Conservation (phyloP, 2,797 vertebrate species). For the Lophotriccus pileatus region DNA sequence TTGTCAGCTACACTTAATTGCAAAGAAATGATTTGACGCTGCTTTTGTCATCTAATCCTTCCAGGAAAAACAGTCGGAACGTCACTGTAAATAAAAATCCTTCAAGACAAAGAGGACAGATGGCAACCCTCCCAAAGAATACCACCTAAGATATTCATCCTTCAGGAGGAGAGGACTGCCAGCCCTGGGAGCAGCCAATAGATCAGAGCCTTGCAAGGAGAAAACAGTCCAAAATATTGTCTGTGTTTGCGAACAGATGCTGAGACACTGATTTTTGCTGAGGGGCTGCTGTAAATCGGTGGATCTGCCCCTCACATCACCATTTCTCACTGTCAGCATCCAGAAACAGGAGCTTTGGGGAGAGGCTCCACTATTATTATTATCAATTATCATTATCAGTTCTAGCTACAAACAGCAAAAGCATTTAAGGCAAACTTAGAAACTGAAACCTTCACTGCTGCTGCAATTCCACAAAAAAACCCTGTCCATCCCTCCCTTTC, state of each 20-base stretch:
- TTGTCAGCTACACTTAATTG: conserved; percentile 22
- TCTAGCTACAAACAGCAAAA: background rate
- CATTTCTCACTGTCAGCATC: background rate
- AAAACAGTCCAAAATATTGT: background rate
- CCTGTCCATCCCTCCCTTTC: background rate
- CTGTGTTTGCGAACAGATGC: background rate
- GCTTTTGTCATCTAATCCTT: conserved; percentile 36
- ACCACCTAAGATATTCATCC: background rate
- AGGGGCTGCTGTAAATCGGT: too few relatives aligned
- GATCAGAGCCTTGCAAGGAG: background rate
- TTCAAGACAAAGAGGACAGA: conserved; percentile 27
- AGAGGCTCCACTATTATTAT: background rate
- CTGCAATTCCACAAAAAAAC: background rate
- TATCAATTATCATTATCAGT: background rate
- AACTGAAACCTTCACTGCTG: background rate
- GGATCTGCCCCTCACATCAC: background rate
- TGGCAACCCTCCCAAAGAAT: background rate
- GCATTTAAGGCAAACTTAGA: background rate
- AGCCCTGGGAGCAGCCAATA: background rate
- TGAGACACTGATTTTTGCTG: background rate
- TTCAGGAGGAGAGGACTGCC: background rate
- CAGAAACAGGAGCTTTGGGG: background rate
- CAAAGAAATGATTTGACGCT: conserved; percentile 28
- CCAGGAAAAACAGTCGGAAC: background rate
- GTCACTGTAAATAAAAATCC: conserved; percentile 33